Percentiles rank a stretch among this genome's conserved stretches.
Conservation (phyloP, 2,888 invertebrate genomes). For the Thalpophila matura region DNA sequence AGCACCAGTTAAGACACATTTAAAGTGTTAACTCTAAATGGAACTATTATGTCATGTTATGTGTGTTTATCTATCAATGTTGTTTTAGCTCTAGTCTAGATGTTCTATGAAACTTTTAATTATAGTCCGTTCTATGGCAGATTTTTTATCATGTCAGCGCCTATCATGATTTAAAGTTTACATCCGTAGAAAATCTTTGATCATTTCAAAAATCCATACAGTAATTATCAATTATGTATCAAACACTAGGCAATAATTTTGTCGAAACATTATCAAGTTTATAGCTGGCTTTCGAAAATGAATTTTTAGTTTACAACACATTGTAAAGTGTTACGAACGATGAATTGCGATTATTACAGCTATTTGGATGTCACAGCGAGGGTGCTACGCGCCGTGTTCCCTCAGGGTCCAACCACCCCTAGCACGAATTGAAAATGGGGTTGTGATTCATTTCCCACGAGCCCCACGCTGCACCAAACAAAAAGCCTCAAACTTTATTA, state of each 20-base stretch:
- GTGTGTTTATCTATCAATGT: background rate
- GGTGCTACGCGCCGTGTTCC: slow-evolving; percentile 81
- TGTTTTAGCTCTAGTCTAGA: background rate
- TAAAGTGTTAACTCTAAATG: slow-evolving; percentile 12
- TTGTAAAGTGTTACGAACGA: slow-evolving; percentile 70
- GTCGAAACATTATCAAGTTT: slow-evolving; percentile 22
- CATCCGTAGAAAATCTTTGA: slow-evolving; percentile 20
- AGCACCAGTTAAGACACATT: slow-evolving; percentile 30
- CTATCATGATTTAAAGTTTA: slow-evolving; percentile 14
- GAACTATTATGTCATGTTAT: background rate
- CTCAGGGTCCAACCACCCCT: slow-evolving; percentile 79
- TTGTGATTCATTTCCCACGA: slow-evolving; percentile 90
- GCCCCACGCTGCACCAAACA: slow-evolving; percentile 77
- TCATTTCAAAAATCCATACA: slow-evolving; percentile 4
- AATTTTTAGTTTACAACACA: slow-evolving; percentile 58
- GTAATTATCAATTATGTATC: slow-evolving; percentile 28
- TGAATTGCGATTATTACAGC: slow-evolving; percentile 86
- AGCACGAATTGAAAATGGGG: slow-evolving; percentile 87
- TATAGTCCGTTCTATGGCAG: no score
- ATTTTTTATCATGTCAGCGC: background rate
- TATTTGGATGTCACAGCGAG: slow-evolving; percentile 84
- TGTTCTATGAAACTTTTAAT: background rate
- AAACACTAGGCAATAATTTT: slow-evolving; percentile 28
- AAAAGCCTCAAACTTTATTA: slow-evolving; percentile 81
- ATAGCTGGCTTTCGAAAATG: slow-evolving; percentile 38